Base-by-base conservation (phyloP, 2,888 invertebrate genomes). In the Spatulosminthurus flaviceps region DNA sequence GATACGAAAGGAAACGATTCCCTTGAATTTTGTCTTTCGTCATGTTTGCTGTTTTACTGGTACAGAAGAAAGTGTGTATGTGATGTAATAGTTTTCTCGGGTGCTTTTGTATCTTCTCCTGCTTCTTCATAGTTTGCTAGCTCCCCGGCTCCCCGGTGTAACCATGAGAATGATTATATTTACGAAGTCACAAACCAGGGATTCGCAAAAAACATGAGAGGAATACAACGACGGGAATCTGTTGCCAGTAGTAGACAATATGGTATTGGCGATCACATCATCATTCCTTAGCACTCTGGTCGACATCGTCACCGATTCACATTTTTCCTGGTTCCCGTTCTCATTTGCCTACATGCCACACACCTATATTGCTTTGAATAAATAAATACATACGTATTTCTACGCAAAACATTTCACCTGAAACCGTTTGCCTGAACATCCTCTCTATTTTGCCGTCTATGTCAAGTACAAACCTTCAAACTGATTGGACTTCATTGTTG, bases 221-320 rank as follows among this genome's bases (percentile, higher is more conserved):
- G 26, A 51, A 26, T 51, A 51, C 43, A 24, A 24, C 22, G 5
- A 29, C 21, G 22, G 19, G 51, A 24, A 72, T 72, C 43, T 72
- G 24, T 34, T 64, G 21, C 19, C 24, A 73, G 73, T 51, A 73
- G 64, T 64, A 64, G 22, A 43, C n/a, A 43, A 73, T 43, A 26
- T 43, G 43, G 73, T 51, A 73, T 73, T 73, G 73, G 73, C 73
- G 73, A 73, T 73, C 73, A 73, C 51, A 73, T 73, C 73, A 43
- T 43, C 73, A 73, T 43, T 73, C 71, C 43, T 64, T 64, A 64
- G 26, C 64, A 64, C 71, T 72, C 73, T 73, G 42, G 73, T 73
- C 73, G 73, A 51, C 73, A 60, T 73, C 71, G 71, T 41, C 42
- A 71, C 71, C 71, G 42, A 73, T 73, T 28, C 73, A 60, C 60